A percentile compares a stretch with the other conserved stretches of the same genome.
Conservation (phyloP, 53 echinoderm and acorn worm genomes). For the Hippasteria phrygiana region DNA sequence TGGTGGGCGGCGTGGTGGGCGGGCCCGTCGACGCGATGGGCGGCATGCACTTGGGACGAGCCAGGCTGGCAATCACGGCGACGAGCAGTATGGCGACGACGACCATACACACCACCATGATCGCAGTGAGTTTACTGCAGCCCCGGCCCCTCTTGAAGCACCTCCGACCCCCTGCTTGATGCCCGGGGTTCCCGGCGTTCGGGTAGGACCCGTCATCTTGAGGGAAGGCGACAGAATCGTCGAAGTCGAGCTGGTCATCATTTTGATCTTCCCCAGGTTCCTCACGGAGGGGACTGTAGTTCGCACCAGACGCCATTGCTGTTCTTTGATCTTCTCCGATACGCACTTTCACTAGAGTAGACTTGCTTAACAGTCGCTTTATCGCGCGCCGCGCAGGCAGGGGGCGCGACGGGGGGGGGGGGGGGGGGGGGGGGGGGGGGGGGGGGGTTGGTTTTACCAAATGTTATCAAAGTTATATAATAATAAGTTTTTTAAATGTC, state of each 20-base stretch:
- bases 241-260: constrained; percentile 39
- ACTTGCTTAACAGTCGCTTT: constrained; percentile 26
- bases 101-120: constrained; percentile 48
- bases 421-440: no score
- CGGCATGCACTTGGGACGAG: constrained; percentile 64
- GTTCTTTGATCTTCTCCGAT: not conserved
- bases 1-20: not conserved
- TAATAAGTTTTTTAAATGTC: no score
- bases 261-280: not conserved
- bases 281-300: constrained; percentile 46
- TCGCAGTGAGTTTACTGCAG: constrained; percentile 54
- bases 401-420: no score
- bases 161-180: constrained; percentile 10
- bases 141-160: constrained; percentile 14
- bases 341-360: not conserved
- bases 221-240: constrained; percentile 9
- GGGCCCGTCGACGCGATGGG: not conserved
- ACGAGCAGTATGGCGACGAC: constrained; percentile 42
- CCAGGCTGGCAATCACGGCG: constrained; percentile 66
- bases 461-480: no score
- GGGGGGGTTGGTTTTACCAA: no score
- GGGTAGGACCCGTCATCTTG: constrained; percentile 40
- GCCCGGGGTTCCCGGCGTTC: constrained; percentile 25
- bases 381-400: no score
- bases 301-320: constrained; percentile 42